These are phyloP conservation scores for Phaethornis superciliosus DNA, from an alignment of 2,113 vertebrate genomes.

Conservation along the genomic window DNA sequence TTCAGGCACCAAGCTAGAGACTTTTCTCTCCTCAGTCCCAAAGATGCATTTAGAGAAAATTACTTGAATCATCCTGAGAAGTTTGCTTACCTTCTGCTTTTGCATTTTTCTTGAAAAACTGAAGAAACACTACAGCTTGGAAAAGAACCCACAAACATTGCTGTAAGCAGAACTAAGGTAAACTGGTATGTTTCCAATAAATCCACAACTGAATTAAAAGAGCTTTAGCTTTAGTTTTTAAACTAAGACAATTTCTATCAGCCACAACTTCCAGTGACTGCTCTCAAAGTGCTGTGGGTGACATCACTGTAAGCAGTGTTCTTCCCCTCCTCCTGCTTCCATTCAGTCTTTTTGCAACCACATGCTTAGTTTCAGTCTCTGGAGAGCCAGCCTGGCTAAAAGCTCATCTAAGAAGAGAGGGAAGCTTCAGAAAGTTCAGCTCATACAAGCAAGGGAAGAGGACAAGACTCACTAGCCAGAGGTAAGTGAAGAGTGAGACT, in stretches of 20 bases:
- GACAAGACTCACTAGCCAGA: not conserved
- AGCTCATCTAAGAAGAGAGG: not conserved
- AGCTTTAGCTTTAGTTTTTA: too few relatives aligned
- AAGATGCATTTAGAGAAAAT: not conserved
- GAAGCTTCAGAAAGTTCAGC: not conserved
- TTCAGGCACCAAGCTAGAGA: not conserved
- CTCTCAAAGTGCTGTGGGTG: not conserved
- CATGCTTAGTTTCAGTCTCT: not conserved
- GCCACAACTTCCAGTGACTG: accelerated
- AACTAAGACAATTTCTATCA: not conserved
- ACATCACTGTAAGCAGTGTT: accelerated
- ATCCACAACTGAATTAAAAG: not conserved
- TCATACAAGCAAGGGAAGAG: not conserved
- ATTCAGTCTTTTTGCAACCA: not conserved
- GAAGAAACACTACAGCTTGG: not conserved
- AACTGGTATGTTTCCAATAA: not conserved
- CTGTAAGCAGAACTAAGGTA: accelerated
- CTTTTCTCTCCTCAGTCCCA: not conserved
- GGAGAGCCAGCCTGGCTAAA: not conserved
- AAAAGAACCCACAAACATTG: too few relatives aligned
- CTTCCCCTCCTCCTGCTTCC: not conserved
- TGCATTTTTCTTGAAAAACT: not conserved
- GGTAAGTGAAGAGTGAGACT: not conserved
- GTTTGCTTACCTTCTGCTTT: not conserved
- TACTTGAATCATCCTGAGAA: not conserved